A percentile compares a stretch with the other conserved stretches of the same genome.
Conservation (phyloP, 92 coral and sea anemone genomes). For the Zoanthus gigantus region DNA sequence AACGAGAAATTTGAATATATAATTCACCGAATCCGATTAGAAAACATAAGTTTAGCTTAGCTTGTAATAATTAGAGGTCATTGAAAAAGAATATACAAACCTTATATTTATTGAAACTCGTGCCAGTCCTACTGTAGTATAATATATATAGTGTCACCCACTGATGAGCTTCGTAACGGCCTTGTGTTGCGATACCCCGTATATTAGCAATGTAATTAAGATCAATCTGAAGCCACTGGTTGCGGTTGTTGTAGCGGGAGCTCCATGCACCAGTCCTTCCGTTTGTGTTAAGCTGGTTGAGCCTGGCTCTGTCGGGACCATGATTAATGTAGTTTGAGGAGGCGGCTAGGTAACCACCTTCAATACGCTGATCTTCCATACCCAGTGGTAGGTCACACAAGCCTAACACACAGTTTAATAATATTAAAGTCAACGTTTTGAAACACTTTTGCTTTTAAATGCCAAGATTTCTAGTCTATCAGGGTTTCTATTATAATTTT, state of each 20-base stretch:
- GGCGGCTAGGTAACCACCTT: slow-evolving; percentile 24
- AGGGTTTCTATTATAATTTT: no score
- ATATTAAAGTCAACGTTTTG: no score
- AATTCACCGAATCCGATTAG: no score
- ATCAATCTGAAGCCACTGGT: slow-evolving; percentile 48
- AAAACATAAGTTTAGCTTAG: no score
- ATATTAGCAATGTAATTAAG: slow-evolving; percentile 1
- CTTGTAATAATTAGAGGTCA: no score
- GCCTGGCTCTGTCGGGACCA: slow-evolving; percentile 45
- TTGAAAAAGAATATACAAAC: not conserved
- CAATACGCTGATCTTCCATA: slow-evolving; percentile 36
- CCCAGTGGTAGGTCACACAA: slow-evolving; percentile 45
- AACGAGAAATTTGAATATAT: no score
- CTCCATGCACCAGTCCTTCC: slow-evolving; percentile 45
- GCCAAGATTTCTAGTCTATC: no score
- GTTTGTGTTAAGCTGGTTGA: slow-evolving; percentile 38
- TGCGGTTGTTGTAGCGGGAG: slow-evolving; percentile 8
- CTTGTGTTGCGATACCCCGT: slow-evolving; percentile 43
- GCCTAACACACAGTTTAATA: not conserved
- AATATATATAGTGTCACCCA: slow-evolving; percentile 46
- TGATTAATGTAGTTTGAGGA: slow-evolving; percentile 30
- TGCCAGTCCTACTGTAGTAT: slow-evolving; percentile 26
- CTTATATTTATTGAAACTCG: slow-evolving; percentile 22
- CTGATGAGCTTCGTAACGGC: slow-evolving; percentile 39
- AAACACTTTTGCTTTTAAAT: no score